Base-by-base conservation (phyloP, 2,797 vertebrate genomes). In the Liasis olivaceus region DNA sequence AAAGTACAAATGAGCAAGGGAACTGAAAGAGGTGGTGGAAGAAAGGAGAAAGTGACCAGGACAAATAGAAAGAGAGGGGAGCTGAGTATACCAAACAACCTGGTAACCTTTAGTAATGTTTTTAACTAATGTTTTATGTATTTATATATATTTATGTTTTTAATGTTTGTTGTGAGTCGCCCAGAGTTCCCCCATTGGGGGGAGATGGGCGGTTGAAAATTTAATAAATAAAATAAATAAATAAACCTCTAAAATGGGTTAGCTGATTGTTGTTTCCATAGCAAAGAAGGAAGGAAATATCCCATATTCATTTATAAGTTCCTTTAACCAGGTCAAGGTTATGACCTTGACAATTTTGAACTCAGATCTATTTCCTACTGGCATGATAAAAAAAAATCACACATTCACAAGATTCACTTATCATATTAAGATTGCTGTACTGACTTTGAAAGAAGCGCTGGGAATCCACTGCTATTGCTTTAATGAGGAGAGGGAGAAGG, bases 361-460 rank as follows among this genome's bases (percentile, higher is more conserved):
- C 1, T 1, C 81, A 26, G 28, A 77, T 90, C 62, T 90, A 42
- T 92, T 92, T 64, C 66, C 81, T 93, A 88, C 20, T 77, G 88
- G 58, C 63, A 93, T 89, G 95, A 91, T 92, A 0, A 4, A 20
- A 93, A 93, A 69, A 2, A 2, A 60, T 20, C 42, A 54, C 20
- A 85, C 11, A 22, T 89, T 89, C 13, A 89, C 54, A 36, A 87
- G 91, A 90, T 17, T 77, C 92, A 12, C 15, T 11, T 9, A 51
- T 56, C 91, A 60, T 12, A 87, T 91, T 59, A 91, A 36, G 92
- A 89, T 72, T 94, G 89, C 92, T 91, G 93, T 85, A 92, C 94
- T 90, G 92, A 91, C 94, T 93, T 85, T 96, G 92, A 96, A 96
- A 95, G 93, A 93, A 94, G 89, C n/a, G 89, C 58, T 89, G 66